Evolutionary conservation across 2,113 vertebrate species (phyloP), one percentile per base, ranked within the genome.

Genomic region (Nestor notabilis): DNA sequence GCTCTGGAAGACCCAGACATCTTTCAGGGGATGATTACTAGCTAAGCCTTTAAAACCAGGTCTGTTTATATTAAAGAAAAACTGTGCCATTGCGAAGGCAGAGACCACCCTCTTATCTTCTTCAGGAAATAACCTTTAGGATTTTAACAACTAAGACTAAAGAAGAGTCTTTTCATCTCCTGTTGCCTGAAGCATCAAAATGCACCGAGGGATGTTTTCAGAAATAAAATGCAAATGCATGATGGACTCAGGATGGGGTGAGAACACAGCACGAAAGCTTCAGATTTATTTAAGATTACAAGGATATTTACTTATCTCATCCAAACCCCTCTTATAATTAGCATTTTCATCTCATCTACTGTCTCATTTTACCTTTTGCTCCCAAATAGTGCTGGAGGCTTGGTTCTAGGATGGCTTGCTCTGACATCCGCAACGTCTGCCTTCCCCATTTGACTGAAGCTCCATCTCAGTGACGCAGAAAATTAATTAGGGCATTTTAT

Each of bases 401-500:
- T 46, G 10, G 41, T 83, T 83, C 58, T 82, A 53, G 86, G 77
- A 27, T 35, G 56, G 33, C 71, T 58, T 35, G 39, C 63, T 65
- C 52, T 35, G 24, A 84, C 47, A 55, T 58, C 39, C 15, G 4
- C 39, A 33, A 4, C 0, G 28, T 80, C 43, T 78, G 74, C 74
- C 46, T 83, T 83, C 82, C 44, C 39, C 17, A 4, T 87, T 85
- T 80, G 87, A 94, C 83, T 76, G 84, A 61, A 64, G 70, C 43
- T 90, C 53, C 58, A 25, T 96, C 90, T 71, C 94, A 90, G 66
- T 46, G 74, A 60, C 87, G 96, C 91, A 96, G 95, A 96, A 97
- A 96, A 97, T 97, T 95, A 97, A 97, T 97, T 50, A 94, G 46
- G 55, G 44, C 50, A 87, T 91, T 95, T 93, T 78, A 91, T 82